Percentiles rank a stretch among this genome's conserved stretches.
Conservation (phyloP, 2,888 invertebrate genomes). For the Stenolophus ochropezus region DNA sequence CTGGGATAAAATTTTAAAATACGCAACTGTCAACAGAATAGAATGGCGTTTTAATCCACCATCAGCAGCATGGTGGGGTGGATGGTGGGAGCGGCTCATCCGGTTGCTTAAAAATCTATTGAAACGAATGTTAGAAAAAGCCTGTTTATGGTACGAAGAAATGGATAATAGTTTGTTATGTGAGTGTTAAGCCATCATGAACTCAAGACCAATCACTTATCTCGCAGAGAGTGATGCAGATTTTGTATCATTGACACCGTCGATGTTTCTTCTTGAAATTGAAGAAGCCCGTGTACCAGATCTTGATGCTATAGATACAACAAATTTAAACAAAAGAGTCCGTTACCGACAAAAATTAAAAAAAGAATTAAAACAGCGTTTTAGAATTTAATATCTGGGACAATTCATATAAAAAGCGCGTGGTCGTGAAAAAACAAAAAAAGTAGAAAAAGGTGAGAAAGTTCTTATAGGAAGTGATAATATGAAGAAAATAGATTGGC, state of each 20-base stretch:
- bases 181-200: conserved; percentile 66
- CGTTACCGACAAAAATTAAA: conserved; percentile 62
- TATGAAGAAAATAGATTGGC: background rate
- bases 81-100: conserved; percentile 64
- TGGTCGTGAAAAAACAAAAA: background rate
- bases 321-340: conserved; percentile 58
- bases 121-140: conserved; percentile 66
- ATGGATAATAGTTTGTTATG: conserved; percentile 65
- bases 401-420: conserved; percentile 37
- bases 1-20: background rate
- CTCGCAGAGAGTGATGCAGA: background rate
- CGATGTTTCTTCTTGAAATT: conserved; percentile 65
- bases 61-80: conserved; percentile 70
- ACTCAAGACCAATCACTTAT: conserved; percentile 65
- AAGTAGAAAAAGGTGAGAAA: background rate
- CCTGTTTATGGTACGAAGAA: conserved; percentile 65
- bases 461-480: background rate
- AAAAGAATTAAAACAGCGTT: conserved; percentile 62
- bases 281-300: conserved; percentile 62
- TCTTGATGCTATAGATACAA: conserved; percentile 61
- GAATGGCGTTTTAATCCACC: conserved; percentile 68
- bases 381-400: conserved; percentile 63
- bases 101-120: conserved; percentile 68
- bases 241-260: conserved; percentile 61
- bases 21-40: background rate